Conservation (phyloP, 2,888 invertebrate genomes). For the Watsonalla cultraria region DNA sequence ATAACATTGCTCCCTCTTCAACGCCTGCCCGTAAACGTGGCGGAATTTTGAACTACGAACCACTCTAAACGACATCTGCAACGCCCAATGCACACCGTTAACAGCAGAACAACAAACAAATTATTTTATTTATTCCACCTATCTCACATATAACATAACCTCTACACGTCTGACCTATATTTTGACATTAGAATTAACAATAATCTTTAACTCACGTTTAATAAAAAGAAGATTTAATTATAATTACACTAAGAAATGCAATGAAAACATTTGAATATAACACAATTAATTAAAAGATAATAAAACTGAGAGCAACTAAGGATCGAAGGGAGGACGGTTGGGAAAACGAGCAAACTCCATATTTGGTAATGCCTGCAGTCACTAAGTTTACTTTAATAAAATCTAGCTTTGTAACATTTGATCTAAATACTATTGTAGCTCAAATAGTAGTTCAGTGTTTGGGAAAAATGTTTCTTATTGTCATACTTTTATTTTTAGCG, state of each 20-base stretch:
- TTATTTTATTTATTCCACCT: conserved; percentile 39
- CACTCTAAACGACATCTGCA: conserved; percentile 96
- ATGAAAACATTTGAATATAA: conserved; percentile 73
- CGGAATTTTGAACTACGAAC: conserved; percentile 98
- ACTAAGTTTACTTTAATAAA: conserved; percentile 55
- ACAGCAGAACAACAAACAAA: conserved; percentile 54
- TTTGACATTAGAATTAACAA: conserved; percentile 60
- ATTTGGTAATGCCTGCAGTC: conserved; percentile 82
- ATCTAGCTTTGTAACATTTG: conserved; percentile 30
- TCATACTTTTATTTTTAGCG: conserved; percentile 16
- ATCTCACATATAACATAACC: conserved; percentile 72
- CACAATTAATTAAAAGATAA: conserved; percentile 56
- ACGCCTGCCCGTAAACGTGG: conserved; percentile 94
- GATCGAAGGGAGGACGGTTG: conserved; percentile 78
- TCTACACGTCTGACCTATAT: conserved; percentile 73
- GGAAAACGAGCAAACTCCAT: conserved; percentile 83
- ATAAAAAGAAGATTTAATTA: conserved; percentile 52
- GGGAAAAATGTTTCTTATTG: background rate
- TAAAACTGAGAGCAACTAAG: conserved; percentile 75
- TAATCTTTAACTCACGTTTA: conserved; percentile 64
- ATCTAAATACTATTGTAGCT: conserved; percentile 10
- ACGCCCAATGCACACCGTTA: conserved; percentile 60
- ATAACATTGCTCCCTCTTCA: conserved; percentile 97
- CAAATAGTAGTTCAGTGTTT: conserved; percentile 11
- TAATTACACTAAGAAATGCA: conserved; percentile 64